Evolutionary conservation across 2,113 vertebrate genomes (phyloP), one percentile per base, ranked within the genome.

Genomic region (Paratilapia polleni): DNA sequence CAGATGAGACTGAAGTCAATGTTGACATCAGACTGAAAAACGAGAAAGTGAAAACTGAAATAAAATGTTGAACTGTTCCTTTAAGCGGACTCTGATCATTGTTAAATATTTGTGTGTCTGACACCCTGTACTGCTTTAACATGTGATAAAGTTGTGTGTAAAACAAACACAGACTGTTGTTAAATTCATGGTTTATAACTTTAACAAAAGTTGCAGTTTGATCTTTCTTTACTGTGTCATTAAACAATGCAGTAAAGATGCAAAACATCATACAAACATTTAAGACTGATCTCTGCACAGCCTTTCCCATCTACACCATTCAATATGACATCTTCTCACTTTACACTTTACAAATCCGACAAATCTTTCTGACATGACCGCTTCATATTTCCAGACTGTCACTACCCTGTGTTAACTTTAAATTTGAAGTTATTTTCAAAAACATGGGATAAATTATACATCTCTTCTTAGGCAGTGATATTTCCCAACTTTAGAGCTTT

Each of bases 171-270:
- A 19, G 47, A 0, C 24, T 24, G 38, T 52, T 54, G 52, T 17
- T 8, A 73, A 73, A 54, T 28, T 49, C 64, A 28, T 15, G 26
- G 24, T 73, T 73, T 31, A n/a, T 73, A 73, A 73, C 17, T 73
- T 73, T 73, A 73, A 73, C 52, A 73, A 73, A 73, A 73, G 47
- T 52, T 73, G 68, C 68, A 14, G 4, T 54, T 73, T 52, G 68
- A 54, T 73, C 19, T 9, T 36, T 36, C 28, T 36, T 73, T n/a
- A n/a, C 47, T 73, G 47, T 8, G 54, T 73, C 68, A n/a, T n/a
- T 14, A 73, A 73, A 73, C 26, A 73, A 28, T 73, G 17, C 47
- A 54, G 47, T 52, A 54, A 54, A 34, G 26, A 73, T 2, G 0
- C 19, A 54, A 43, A 73, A 31, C 43, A 52, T 47, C 6, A 20